A percentile compares a stretch with the other conserved stretches of the same genome.
Conservation (phyloP, 2,888 invertebrate genomes). For the Ornithoptera alexandrae region DNA sequence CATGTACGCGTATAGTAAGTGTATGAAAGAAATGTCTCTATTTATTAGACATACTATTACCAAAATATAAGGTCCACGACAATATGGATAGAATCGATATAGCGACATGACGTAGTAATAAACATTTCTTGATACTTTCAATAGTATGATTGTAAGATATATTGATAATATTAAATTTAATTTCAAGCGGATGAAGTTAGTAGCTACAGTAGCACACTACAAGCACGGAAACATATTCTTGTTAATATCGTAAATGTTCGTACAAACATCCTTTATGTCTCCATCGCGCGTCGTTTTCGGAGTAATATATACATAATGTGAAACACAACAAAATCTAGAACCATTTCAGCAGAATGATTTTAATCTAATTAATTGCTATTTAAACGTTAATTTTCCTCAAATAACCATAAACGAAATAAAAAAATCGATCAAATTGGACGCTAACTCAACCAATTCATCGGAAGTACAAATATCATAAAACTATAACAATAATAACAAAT, state of each 20-base stretch:
- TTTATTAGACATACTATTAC: too few relatives aligned
- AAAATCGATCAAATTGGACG: conserved; percentile 14
- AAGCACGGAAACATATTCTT: background rate
- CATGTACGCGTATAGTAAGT: too few relatives aligned
- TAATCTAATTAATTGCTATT: background rate
- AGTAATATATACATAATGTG: background rate
- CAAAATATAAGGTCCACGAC: too few relatives aligned
- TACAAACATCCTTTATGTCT: conserved; percentile 1
- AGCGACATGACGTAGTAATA: background rate
- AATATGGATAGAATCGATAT: too few relatives aligned
- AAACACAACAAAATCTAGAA: background rate
- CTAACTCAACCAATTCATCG: conserved; percentile 19
- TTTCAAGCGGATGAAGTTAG: background rate
- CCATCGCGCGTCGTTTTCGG: background rate
- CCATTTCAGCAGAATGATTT: background rate
- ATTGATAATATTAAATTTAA: background rate
- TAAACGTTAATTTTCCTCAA: background rate
- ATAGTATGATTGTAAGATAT: background rate
- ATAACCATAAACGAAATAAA: conserved; percentile 6
- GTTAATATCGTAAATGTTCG: background rate
- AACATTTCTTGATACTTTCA: background rate
- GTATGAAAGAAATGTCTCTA: too few relatives aligned
- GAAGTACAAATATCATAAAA: conserved; percentile 45
- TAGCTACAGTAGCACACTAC: background rate
- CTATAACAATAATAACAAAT: conserved; percentile 70